A percentile compares a stretch with the other conserved stretches of the same genome.
Conservation (phyloP, 2,797 vertebrate genomes). For the Chaetophractus vellerosus region DNA sequence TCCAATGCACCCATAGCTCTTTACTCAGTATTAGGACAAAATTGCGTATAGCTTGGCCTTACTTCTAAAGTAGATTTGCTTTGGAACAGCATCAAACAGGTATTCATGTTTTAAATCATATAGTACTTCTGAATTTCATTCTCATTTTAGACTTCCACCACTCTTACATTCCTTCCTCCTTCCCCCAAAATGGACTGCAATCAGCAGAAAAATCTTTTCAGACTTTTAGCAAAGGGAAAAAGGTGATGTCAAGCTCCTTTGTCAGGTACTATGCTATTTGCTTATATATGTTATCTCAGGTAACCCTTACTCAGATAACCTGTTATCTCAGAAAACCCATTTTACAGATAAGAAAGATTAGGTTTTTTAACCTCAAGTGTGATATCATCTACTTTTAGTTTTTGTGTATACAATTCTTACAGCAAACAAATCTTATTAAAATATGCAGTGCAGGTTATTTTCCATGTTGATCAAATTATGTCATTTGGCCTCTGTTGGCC, state of each 20-base stretch:
- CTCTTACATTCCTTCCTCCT: conserved; percentile 25
- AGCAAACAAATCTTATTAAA: conserved; percentile 79
- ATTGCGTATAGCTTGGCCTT: conserved; percentile 57
- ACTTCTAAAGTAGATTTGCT: conserved; percentile 35
- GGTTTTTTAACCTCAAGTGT: neutral
- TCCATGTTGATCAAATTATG: conserved; percentile 74
- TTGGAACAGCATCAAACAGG: conserved; percentile 64
- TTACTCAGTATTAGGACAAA: conserved; percentile 33
- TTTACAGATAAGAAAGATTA: conserved; percentile 60
- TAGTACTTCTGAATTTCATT: conserved; percentile 67
- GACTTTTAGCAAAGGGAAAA: conserved; percentile 6
- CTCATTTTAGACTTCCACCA: conserved; percentile 63
- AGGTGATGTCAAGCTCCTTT: neutral
- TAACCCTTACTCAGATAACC: neutral
- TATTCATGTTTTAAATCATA: conserved; percentile 62
- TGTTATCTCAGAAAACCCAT: neutral
- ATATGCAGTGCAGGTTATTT: conserved; percentile 75
- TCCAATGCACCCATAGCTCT: conserved; percentile 8
- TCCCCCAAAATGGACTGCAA: neutral
- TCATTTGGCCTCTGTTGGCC: conserved; percentile 78
- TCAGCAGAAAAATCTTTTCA: conserved; percentile 29
- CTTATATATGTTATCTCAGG: neutral
- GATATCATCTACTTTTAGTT: neutral
- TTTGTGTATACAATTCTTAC: conserved; percentile 63
- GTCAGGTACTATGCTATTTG: conserved; percentile 22